Conservation (phyloP, 2,888 invertebrate species). For the Drosophila subquinaria region DNA sequence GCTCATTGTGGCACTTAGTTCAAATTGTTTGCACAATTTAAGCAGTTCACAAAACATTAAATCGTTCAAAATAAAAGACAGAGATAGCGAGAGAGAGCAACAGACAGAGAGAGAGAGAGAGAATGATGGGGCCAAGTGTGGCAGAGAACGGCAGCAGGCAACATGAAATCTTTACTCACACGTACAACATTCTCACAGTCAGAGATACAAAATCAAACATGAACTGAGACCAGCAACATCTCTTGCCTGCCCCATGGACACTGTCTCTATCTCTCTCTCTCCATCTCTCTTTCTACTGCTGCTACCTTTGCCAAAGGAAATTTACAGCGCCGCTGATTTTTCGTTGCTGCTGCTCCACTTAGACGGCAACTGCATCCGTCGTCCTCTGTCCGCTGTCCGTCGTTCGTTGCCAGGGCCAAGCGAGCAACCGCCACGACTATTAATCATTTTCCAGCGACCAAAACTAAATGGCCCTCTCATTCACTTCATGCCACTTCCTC, state of each 20-base stretch:
- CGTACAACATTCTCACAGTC: constrained; percentile 66
- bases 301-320: constrained; percentile 63
- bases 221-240: constrained; percentile 33
- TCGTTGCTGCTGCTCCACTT: constrained; percentile 67
- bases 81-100: constrained; percentile 5
- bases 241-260: constrained; percentile 28
- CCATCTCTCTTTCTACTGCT: constrained; percentile 9
- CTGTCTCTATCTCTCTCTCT: constrained; percentile 3
- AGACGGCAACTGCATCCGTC: constrained; percentile 60
- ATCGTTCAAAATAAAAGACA: constrained; percentile 70
- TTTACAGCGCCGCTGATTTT: constrained; percentile 70
- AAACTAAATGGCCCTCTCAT: constrained; percentile 70
- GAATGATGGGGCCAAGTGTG: constrained; percentile 2
- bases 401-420: constrained; percentile 51
- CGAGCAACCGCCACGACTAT: constrained; percentile 73
- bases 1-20: constrained; percentile 71
- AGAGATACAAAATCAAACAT: constrained; percentile 57
- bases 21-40: constrained; percentile 82
- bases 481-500: constrained; percentile 42
- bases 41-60: constrained; percentile 81
- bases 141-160: constrained; percentile 31
- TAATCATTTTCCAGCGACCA: constrained; percentile 79
- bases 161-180: constrained; percentile 54
- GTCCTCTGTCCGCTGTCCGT: constrained; percentile 53
- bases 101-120: constrained; percentile 13